phyloP scores from a whole-genome alignment of 2,113 vertebrate genomes.

The Gobio gobio region DNA sequence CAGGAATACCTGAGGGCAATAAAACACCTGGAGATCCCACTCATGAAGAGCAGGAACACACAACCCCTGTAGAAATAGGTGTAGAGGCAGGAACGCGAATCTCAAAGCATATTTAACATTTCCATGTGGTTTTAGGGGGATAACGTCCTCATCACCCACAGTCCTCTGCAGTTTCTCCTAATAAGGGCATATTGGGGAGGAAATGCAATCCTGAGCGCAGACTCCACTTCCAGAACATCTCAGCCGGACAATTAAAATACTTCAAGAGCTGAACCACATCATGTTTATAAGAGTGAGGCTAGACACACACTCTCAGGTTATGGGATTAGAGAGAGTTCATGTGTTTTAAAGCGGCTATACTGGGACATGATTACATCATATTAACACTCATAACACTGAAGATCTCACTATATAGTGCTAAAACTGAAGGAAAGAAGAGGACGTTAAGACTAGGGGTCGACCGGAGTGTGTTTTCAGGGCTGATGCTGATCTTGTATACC shows the following conservation, averaged over 20 bases:
- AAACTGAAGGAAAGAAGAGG: too few relatives aligned
- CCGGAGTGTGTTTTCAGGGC: too few relatives aligned
- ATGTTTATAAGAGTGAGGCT: constrained; percentile 32
- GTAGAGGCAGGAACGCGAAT: constrained; percentile 69
- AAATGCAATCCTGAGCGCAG: constrained; percentile 68
- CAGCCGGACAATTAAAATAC: constrained; percentile 66
- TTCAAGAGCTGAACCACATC: constrained; percentile 51
- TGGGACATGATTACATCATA: background rate
- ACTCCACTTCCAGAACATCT: constrained; percentile 66
- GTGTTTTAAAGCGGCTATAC: background rate
- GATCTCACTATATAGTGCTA: too few relatives aligned
- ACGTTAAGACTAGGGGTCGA: too few relatives aligned
- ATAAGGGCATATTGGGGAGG: constrained; percentile 78
- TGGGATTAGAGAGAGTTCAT: constrained; percentile 18
- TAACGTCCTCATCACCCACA: constrained; percentile 58
- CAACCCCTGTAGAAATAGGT: constrained; percentile 11
- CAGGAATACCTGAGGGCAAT: constrained; percentile 2
- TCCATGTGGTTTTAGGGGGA: constrained; percentile 73
- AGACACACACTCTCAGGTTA: constrained; percentile 13
- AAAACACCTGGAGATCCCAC: constrained; percentile 35
- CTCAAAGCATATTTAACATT: constrained; percentile 74
- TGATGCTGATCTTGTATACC: too few relatives aligned
- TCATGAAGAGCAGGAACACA: too few relatives aligned
- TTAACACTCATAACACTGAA: background rate
- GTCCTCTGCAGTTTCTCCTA: constrained; percentile 75